Base-by-base conservation (phyloP, 2,797 vertebrate genomes). In the Helostoma temminkii region DNA sequence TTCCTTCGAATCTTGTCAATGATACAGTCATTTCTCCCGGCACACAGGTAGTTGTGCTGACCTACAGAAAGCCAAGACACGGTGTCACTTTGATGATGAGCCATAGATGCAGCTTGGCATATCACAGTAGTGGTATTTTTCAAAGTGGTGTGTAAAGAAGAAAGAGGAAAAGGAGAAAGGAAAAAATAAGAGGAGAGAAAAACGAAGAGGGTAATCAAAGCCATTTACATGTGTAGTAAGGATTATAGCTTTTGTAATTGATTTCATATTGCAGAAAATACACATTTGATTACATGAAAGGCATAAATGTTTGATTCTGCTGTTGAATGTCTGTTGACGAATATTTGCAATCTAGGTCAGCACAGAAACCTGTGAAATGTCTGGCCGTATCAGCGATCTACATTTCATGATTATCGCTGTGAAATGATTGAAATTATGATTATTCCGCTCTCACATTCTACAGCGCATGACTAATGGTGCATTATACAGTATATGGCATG, bases 11-110 rank as follows among this genome's bases (percentile, higher is more conserved):
- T 99, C 93, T 99, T 99, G 92, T 99, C 98, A 88, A 99, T 99
- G 90, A 99, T 99, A 82, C 98, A 99, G 91, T 99, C 98, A 30
- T 99, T 99, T 85, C 98, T 96, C 77, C 98, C 98, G 16, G 98
- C 98, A 81, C 98, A 99, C 87, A 99, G 95, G 93, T 99, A 99
- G 93, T 98, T 99, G 94, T 99, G 98, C 93, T 99, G 98, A 89
- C 98, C 98, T 99, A 87, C 66, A 90, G 59, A 71, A 45, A 64
- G 60, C 82, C 37, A 62, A 69, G 26, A 64, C 34, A 59, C 45
- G 16, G 25, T 4, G 36, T 79, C 48, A 74, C 52, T 49, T 53
- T 10, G 25, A 10, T 12, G n/a, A 28, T 21, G 32, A 66, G 16
- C 1, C 2, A 3, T 15, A 43, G 12, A 32, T 18, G 68, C 62